Evolutionary conservation across 2,113 vertebrate genomes (phyloP).

Genomic region (Quiscalus mexicanus): DNA sequence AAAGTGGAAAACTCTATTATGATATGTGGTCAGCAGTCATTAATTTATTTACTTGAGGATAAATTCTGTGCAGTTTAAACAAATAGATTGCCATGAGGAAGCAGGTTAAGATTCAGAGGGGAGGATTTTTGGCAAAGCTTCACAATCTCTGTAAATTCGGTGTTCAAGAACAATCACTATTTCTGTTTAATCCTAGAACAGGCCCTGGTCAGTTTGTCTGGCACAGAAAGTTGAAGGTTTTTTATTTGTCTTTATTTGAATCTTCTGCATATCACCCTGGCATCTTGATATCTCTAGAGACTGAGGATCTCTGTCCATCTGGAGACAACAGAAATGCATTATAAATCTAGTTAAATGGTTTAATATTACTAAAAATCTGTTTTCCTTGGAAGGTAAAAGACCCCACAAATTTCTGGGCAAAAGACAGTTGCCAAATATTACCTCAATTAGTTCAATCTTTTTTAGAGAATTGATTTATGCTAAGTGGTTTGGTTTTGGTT

Average conservation of each 20-base stretch:
- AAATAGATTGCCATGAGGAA: not conserved
- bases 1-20: not conserved
- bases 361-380: not conserved
- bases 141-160: not conserved
- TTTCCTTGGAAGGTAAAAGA: not conserved
- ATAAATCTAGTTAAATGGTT: not conserved
- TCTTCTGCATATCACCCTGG: not conserved
- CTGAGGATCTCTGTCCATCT: not conserved
- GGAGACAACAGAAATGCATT: not conserved
- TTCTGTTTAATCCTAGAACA: not conserved
- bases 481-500: not conserved
- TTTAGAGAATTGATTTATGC: not conserved
- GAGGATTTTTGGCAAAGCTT: not conserved
- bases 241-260: not conserved
- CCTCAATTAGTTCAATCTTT: not conserved
- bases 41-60: not conserved
- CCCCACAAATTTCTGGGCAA: not conserved
- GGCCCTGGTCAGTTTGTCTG: fast-evolving
- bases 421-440: not conserved
- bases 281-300: not conserved
- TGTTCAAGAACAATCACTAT: not conserved
- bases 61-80: not conserved
- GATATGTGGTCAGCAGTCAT: not conserved
- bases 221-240: fast-evolving
- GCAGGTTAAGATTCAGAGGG: not conserved